phyloP scores from a whole-genome alignment of 92 coral and sea anemone genomes.

The Pocillopora grandis region DNA sequence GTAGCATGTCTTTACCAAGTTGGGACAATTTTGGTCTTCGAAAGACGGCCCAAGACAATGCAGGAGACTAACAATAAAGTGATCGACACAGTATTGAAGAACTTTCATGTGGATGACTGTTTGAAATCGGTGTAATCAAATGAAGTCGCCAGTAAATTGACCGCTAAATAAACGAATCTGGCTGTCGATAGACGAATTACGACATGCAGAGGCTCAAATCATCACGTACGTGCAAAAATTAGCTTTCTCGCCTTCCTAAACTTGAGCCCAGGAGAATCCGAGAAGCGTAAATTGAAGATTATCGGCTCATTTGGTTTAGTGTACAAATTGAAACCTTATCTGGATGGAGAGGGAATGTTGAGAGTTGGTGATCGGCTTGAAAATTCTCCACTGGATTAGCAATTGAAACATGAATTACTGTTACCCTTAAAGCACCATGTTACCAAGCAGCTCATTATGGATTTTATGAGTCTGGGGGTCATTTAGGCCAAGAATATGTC shows the following conservation, averaged over 20 bases:
- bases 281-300: conserved; percentile 7
- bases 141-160: background rate
- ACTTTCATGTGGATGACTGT: conserved; percentile 14
- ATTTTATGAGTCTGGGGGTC: conserved; percentile 42
- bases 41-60: background rate
- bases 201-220: too few relatives aligned
- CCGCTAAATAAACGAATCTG: too few relatives aligned
- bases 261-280: background rate
- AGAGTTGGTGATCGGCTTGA: conserved; percentile 54
- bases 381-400: background rate
- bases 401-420: too few relatives aligned
- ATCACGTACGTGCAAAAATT: too few relatives aligned
- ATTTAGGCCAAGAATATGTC: conserved; percentile 43
- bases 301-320: conserved; percentile 16
- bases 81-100: background rate
- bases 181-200: too few relatives aligned
- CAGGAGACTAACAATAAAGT: background rate
- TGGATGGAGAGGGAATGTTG: conserved; percentile 37
- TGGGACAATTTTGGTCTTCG: too few relatives aligned
- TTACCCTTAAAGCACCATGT: too few relatives aligned
- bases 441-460: conserved; percentile 16
- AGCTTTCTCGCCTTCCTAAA: background rate
- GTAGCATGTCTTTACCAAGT: too few relatives aligned
- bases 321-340: conserved; percentile 22
- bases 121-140: conserved; percentile 8